These are phyloP conservation scores for Blastobasis adustella DNA, from an alignment of 2,888 invertebrate species.

Conservation along the genomic window DNA sequence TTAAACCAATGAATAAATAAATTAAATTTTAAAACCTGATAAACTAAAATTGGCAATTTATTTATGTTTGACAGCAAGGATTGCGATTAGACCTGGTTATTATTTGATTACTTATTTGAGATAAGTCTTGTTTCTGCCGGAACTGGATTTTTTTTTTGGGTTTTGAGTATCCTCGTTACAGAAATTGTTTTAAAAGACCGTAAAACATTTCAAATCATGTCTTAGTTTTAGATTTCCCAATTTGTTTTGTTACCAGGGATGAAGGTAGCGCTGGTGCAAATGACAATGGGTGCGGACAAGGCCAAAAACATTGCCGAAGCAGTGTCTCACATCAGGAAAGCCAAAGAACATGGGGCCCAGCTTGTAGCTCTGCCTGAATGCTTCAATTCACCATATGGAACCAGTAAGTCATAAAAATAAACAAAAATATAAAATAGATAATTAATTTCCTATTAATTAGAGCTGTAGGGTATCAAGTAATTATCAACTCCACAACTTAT, in stretches of 20 bases:
- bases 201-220: too few species aligned
- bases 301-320: constrained; percentile 84
- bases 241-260: constrained; percentile 64
- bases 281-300: constrained; percentile 85
- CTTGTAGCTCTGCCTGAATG: constrained; percentile 86
- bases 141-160: not conserved
- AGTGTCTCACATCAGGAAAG: constrained; percentile 79
- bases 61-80: not conserved
- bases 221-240: not conserved
- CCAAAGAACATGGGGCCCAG: constrained; percentile 78
- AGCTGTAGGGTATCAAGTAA: too few species aligned
- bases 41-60: not conserved
- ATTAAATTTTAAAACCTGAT: too few species aligned
- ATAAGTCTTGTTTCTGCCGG: not conserved
- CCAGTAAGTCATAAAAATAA: constrained; percentile 71
- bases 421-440: not conserved
- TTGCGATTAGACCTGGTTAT: not conserved
- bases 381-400: constrained; percentile 96
- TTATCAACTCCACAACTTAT: too few species aligned
- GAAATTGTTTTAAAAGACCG: too few species aligned
- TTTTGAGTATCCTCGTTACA: not conserved
- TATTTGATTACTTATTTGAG: not conserved
- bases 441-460: not conserved
- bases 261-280: constrained; percentile 87
- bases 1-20: too few species aligned